Evolutionary conservation across 2,888 invertebrate genomes (phyloP), one percentile per base, ranked within the genome.

Genomic region (Gryllus longicercus): DNA sequence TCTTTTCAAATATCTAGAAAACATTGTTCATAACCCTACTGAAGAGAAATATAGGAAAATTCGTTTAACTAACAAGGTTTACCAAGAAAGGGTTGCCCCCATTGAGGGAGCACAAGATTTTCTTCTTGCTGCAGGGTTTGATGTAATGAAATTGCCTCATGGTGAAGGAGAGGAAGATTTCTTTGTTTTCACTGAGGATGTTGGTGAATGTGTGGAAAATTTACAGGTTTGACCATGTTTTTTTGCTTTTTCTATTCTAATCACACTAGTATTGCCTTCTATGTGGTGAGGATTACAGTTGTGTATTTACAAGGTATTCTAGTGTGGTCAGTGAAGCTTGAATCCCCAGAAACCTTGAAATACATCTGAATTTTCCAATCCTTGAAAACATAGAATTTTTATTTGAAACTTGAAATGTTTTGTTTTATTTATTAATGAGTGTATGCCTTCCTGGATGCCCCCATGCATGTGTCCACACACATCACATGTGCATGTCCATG

Each of bases 1-100:
- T 4, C 86, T 99, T 16, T 91, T 92, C 84, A 96, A 95, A 87
- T 97, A 97, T 88, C 87, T 98, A 84, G 95, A 96, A 85, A 99
- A 99, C 86, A 94, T 99, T 75, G 89, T 96, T 3, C 91, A 92
- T 76, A 91, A 96, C 87, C 97, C 97, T 0, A 90, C 90, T 1
- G 96, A 97, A 85, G 93, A 94, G 81, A 99, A 98, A 86, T 99
- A 92, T 87, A 93, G 93, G 84, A 96, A 95, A 88, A 97, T 99
- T 80, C 90, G 97, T 83, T 91, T 95, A 89, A 91, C 92, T 4
- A 98, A 98, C 87, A 93, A 93, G 89, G 91, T 90, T 79, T 97
- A 95, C 85, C 89, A 90, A 84, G 97, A 97, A 79, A 92, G 94
- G 86, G 95, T 98, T 0, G 89, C 91, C 21, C 91, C 92, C 0